Evolutionary conservation across 2,888 invertebrate species (phyloP), one percentile per base, ranked within the genome.

Genomic region (Trisateles emortualis): DNA sequence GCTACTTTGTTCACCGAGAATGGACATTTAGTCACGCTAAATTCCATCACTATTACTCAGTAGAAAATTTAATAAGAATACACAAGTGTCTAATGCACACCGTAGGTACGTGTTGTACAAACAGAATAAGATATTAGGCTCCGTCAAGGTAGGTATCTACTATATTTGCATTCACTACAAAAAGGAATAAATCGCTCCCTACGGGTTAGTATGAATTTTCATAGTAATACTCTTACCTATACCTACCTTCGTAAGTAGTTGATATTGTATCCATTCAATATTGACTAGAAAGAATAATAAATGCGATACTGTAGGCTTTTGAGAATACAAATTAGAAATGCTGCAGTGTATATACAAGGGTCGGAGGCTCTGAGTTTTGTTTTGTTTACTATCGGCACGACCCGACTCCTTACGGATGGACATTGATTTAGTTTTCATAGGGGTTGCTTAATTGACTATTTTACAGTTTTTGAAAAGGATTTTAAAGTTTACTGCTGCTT

Each of bases 51-150:
- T 14, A 29, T 19, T 38, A 30, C 19, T 17, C 5, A 30, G n/a
- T 26, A 14, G 19, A 24, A 14, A 8, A 10, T 40, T 10, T 52
- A 46, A 45, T 47, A 46, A 48, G 38, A 43, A 43, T 40, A 32
- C 19, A 16, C 16, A 22, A 19, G 19, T 22, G 24, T 49, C 45
- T 30, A 46, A 52, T 61, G 55, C 44, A 48, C 53, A 54, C 42
- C 48, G 51, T 52, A 59, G 46, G 22, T 52, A 59, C 47, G 22
- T 56, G 59, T 61, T 60, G 54, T 58, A 66, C 64, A 76, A 77
- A 72, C 66, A 68, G 79, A 77, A 78, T 79, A 76, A 67, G 58
- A 64, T 77, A 79, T 77, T 62, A 70, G 56, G 52, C 43, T 43
- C 58, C 60, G 67, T 71, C 66, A 73, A 78, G 76, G 72, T 55